Evolutionary conservation across 2,797 vertebrate species (phyloP).

Genomic region (Etheostoma nigrum): DNA sequence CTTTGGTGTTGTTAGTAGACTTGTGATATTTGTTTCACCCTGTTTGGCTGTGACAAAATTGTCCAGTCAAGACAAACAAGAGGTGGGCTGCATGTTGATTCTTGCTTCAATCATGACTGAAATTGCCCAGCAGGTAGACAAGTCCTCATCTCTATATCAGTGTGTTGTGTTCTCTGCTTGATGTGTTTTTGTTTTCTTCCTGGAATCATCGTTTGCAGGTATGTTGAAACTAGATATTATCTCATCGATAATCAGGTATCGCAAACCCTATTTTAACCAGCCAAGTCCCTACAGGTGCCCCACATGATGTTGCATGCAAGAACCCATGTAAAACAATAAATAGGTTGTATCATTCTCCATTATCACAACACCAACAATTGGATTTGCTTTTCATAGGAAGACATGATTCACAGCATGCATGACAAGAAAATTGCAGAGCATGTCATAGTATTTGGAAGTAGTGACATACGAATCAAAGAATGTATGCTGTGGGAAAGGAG

Average conservation of each 20-base stretch:
- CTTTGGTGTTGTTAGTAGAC: constrained; percentile 22
- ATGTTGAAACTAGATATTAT: constrained; percentile 16
- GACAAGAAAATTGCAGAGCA: not conserved
- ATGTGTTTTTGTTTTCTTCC: constrained; percentile 6
- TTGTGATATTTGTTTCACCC: constrained; percentile 20
- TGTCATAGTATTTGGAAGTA: not conserved
- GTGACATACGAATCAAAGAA: not conserved
- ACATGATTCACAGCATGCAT: not conserved
- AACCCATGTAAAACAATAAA: not conserved
- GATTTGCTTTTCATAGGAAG: not conserved
- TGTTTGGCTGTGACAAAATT: constrained; percentile 21
- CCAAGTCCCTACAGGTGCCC: not conserved
- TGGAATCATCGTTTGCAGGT: not conserved
- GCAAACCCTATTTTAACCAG: not conserved
- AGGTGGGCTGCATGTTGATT: constrained; percentile 18
- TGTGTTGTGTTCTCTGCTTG: constrained; percentile 5
- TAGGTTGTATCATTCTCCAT: not conserved
- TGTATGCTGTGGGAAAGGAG: not conserved
- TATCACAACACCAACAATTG: not conserved
- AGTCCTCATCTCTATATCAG: not conserved
- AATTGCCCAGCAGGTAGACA: constrained; percentile 39
- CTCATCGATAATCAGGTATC: not conserved
- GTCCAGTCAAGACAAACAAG: constrained; percentile 27
- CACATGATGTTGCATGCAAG: not conserved
- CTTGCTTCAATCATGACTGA: constrained; percentile 39